Percentiles rank a stretch among this genome's conserved stretches.
Conservation (phyloP, 2,113 vertebrate genomes). For the Abramis brama region DNA sequence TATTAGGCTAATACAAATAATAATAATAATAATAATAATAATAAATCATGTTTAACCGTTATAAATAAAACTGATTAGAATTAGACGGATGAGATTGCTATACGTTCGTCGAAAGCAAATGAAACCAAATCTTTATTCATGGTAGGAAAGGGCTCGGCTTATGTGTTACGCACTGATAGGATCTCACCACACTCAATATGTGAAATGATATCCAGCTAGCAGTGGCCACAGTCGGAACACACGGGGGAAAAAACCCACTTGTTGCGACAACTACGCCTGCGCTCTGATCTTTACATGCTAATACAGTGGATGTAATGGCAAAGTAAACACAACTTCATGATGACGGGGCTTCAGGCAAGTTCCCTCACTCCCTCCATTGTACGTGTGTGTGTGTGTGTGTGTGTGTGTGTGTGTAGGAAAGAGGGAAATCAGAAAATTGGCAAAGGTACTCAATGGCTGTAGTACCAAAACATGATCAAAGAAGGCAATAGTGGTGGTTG, state of each 20-base stretch:
- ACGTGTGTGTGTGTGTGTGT: background rate
- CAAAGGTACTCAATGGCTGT: constrained; percentile 37
- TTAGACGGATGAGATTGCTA: constrained; percentile 34
- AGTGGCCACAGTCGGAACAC: constrained; percentile 57
- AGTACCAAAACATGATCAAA: constrained; percentile 27
- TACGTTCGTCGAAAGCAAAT: constrained; percentile 53
- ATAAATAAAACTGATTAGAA: constrained; percentile 19
- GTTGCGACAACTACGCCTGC: constrained; percentile 40
- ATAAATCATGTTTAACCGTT: too few relatives aligned
- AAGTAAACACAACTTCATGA: constrained; percentile 67
- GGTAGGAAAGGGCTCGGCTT: constrained; percentile 73
- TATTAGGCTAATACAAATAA: background rate
- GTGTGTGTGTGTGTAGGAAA: background rate
- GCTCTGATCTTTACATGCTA: constrained; percentile 65
- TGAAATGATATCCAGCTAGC: constrained; percentile 69
- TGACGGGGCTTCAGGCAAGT: constrained; percentile 39
- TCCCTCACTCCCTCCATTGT: background rate
- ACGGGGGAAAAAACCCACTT: constrained; percentile 58
- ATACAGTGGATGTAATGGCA: constrained; percentile 69
- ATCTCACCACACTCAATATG: constrained; percentile 75
- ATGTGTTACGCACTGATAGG: constrained; percentile 75
- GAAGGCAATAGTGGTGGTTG: background rate
- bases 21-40: background rate
- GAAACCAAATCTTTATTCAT: constrained; percentile 79
- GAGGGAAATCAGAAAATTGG: constrained; percentile 37